A percentile compares a stretch with the other conserved stretches of the same genome.
phyloP scores from a whole-genome alignment of 2,888 invertebrate genomes.

The Drosophila robusta region DNA sequence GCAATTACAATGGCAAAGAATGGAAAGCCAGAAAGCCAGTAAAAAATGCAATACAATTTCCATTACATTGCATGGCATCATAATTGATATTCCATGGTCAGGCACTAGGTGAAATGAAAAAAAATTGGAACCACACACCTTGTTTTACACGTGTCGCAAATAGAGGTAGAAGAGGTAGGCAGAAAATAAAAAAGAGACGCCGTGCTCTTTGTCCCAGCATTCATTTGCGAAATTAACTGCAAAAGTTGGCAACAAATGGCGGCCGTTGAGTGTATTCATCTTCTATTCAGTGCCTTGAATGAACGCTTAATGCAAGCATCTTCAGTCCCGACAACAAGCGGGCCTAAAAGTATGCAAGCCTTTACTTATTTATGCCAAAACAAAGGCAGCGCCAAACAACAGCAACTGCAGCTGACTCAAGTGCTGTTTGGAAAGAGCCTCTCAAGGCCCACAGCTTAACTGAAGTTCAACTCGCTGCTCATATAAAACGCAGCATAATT shows the following conservation, averaged over 20 bases:
- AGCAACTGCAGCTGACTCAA: conserved; percentile 53
- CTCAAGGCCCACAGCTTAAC: conserved; percentile 52
- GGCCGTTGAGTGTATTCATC: not conserved
- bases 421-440: conserved; percentile 50
- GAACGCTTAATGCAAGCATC: conserved; percentile 63
- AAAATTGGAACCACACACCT: not conserved
- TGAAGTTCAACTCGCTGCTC: conserved; percentile 54
- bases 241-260: conserved; percentile 27
- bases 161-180: not conserved
- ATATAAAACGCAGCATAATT: conserved; percentile 57
- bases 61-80: conserved; percentile 34
- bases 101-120: conserved; percentile 35
- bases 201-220: conserved; percentile 15
- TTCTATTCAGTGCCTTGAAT: conserved; percentile 52
- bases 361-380: conserved; percentile 59
- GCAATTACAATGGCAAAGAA: conserved; percentile 18
- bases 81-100: conserved; percentile 69
- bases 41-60: conserved; percentile 43
- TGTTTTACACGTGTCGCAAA: conserved; percentile 17
- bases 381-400: conserved; percentile 42
- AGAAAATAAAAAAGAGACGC: not conserved
- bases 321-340: conserved; percentile 19
- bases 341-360: conserved; percentile 47
- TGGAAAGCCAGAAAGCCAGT: conserved; percentile 1
- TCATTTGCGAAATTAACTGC: conserved; percentile 68